Conservation (phyloP, 1,140 invertebrate species). For the Brachionus rotundiformis region DNA sequence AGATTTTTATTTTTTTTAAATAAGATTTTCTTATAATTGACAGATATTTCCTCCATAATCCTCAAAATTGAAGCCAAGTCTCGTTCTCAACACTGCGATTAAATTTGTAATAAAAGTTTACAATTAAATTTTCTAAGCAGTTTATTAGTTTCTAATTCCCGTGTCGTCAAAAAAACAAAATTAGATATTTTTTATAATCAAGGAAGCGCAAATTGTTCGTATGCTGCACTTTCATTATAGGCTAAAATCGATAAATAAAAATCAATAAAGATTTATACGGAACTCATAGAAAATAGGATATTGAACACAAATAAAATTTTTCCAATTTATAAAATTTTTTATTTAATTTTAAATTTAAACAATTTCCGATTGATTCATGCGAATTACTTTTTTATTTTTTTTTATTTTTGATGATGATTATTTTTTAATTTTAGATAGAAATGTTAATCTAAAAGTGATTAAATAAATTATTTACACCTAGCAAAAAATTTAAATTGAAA, state of each 20-base stretch:
- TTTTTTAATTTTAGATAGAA: background rate
- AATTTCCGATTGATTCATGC: slow-evolving; percentile 1
- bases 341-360: background rate
- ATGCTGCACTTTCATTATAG: background rate
- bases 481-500: background rate
- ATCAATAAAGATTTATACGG: slow-evolving; percentile 28
- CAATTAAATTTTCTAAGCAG: background rate
- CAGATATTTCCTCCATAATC: background rate
- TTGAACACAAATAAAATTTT: slow-evolving; percentile 21
- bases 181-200: slow-evolving; percentile 25
- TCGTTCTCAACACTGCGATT: background rate
- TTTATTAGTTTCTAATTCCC: slow-evolving; percentile 8
- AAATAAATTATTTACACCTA: background rate
- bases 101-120: background rate
- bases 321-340: background rate
- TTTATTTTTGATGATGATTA: no score
- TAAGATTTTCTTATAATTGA: slow-evolving; percentile 17
- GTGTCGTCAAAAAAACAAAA: slow-evolving; percentile 2
- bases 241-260: slow-evolving; percentile 16
- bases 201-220: slow-evolving; percentile 16
- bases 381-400: no score
- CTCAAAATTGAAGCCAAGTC: background rate
- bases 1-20: no score
- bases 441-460: background rate
- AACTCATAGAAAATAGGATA: slow-evolving; percentile 26